phyloP scores from a whole-genome alignment of 1,140 invertebrate species.

The Venustaconcha ellipsiformis region DNA sequence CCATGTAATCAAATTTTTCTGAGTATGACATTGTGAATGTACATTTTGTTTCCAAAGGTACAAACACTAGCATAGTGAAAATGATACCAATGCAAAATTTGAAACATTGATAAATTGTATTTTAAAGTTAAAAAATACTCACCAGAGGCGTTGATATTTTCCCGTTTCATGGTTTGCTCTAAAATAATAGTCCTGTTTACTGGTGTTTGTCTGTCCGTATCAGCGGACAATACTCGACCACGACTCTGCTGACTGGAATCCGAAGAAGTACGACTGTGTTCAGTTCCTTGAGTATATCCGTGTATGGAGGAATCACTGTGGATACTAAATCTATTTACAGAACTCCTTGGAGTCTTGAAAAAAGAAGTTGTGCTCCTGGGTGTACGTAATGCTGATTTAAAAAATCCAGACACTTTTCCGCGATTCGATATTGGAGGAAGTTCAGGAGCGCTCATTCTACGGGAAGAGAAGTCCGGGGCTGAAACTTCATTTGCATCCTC shows the following conservation, averaged over 20 bases:
- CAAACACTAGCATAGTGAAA: no score
- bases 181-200: no score
- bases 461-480: not conserved
- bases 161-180: no score
- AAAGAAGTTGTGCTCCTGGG: conserved; percentile 6
- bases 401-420: conserved; percentile 11
- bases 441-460: conserved; percentile 48
- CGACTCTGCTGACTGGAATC: conserved; percentile 16
- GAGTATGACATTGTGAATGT: no score
- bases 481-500: not conserved
- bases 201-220: conserved; percentile 15
- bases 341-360: not conserved
- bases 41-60: no score
- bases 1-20: no score
- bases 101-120: no score
- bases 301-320: conserved; percentile 23
- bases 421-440: conserved; percentile 35
- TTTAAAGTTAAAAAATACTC: no score
- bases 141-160: no score
- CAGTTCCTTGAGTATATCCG: not conserved
- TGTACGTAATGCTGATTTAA: conserved; percentile 10
- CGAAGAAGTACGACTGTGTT: conserved; percentile 17
- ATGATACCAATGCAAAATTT: no score
- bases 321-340: conserved; percentile 7
- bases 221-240: conserved; percentile 17